Evolutionary conservation across 2,797 vertebrate genomes (phyloP).

Genomic region (Xenops minutus): DNA sequence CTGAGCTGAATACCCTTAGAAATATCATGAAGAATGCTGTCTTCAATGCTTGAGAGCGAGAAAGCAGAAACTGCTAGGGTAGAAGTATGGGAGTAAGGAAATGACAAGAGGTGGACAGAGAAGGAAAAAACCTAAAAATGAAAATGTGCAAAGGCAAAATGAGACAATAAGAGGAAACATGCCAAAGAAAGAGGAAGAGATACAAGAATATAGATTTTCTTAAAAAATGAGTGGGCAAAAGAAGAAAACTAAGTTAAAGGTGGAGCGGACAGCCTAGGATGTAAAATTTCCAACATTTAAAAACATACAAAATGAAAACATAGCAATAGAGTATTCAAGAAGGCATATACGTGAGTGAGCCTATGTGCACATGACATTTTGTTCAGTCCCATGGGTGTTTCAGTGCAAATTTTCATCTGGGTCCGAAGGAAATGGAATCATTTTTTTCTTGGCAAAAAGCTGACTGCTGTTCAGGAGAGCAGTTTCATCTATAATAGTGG

Average conservation of each 20-base stretch:
- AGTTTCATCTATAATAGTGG: background rate
- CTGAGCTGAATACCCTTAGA: background rate
- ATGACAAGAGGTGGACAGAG: background rate
- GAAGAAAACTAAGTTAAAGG: background rate
- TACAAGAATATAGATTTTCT: background rate
- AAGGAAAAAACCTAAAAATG: background rate
- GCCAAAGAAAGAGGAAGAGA: background rate
- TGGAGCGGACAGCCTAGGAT: background rate
- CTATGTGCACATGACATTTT: fast-evolving
- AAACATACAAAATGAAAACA: background rate
- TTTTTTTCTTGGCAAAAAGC: background rate
- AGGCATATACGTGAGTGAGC: fast-evolving
- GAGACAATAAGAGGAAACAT: background rate
- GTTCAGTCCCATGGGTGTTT: background rate
- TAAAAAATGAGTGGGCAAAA: background rate
- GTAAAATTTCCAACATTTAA: background rate
- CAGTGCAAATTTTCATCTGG: background rate
- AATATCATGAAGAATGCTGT: background rate
- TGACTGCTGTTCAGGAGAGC: background rate
- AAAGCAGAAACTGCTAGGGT: background rate
- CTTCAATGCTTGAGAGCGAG: background rate
- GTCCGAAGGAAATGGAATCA: background rate
- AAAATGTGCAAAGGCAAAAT: background rate
- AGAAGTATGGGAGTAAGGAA: background rate
- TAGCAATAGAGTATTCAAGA: background rate